Evolutionary conservation across 2,888 invertebrate genomes (phyloP).

Genomic region (Spodoptera exigua): DNA sequence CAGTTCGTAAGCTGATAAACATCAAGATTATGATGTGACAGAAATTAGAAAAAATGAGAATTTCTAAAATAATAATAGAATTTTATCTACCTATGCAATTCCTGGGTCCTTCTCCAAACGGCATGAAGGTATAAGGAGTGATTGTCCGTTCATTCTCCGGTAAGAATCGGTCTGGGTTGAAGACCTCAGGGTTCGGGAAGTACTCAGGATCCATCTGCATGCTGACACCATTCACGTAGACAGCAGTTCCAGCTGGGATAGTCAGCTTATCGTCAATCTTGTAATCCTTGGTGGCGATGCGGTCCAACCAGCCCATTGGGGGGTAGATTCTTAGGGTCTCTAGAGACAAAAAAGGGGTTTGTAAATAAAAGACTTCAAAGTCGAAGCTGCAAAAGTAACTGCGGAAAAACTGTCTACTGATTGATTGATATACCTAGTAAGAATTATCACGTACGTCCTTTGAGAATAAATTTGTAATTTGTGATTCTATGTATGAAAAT

Average conservation of each 20-base stretch:
- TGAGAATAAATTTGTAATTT: too few relatives aligned
- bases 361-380: background rate
- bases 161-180: slow-evolving; percentile 88
- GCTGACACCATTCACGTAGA: slow-evolving; percentile 67
- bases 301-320: slow-evolving; percentile 73
- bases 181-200: slow-evolving; percentile 86
- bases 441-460: too few relatives aligned
- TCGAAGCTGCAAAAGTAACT: too few relatives aligned
- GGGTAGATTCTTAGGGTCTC: slow-evolving; percentile 70
- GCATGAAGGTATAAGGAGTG: slow-evolving; percentile 74
- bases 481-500: too few relatives aligned
- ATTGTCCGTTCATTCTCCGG: slow-evolving; percentile 86
- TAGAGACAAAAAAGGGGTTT: slow-evolving; percentile 36
- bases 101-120: slow-evolving; percentile 90
- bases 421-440: too few relatives aligned
- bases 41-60: too few relatives aligned
- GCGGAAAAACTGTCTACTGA: too few relatives aligned
- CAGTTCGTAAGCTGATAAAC: too few relatives aligned
- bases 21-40: too few relatives aligned
- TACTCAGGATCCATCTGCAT: slow-evolving; percentile 80
- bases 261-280: slow-evolving; percentile 68
- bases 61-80: background rate
- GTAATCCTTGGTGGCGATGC: slow-evolving; percentile 64
- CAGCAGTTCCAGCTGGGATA: slow-evolving; percentile 65
- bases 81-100: slow-evolving; percentile 90